Conservation (phyloP, 2,113 vertebrate genomes). For the Kobus ellipsiprymnus region DNA sequence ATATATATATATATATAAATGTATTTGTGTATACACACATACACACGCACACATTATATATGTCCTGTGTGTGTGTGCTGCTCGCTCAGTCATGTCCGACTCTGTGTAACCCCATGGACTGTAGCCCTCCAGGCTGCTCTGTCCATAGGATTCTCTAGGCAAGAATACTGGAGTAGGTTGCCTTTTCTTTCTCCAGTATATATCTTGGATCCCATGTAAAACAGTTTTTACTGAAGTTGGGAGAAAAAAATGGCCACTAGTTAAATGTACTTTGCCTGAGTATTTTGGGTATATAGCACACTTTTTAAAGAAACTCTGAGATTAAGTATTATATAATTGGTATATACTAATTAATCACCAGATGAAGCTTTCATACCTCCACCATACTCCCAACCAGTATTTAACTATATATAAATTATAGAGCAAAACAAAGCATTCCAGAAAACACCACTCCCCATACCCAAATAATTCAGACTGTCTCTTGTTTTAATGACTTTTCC, state of each 20-base stretch:
- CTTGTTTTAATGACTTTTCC: background rate
- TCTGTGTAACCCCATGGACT: background rate
- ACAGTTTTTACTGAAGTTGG: background rate
- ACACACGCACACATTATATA: background rate
- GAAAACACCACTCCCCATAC: background rate
- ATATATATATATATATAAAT: rapidly evolving
- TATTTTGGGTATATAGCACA: background rate
- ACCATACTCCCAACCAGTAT: too few species aligned
- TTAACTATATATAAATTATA: background rate
- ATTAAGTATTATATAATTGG: background rate
- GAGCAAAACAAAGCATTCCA: background rate
- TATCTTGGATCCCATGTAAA: background rate
- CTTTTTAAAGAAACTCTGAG: background rate
- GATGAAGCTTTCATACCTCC: background rate
- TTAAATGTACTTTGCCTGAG: background rate
- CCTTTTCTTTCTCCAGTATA: background rate
- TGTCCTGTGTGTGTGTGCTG: background rate
- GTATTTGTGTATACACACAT: background rate
- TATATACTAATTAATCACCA: background rate
- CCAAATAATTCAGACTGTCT: background rate
- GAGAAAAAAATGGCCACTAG: too few species aligned
- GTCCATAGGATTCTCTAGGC: background rate
- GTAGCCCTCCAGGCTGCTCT: background rate
- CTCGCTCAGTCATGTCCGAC: rapidly evolving
- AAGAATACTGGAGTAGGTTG: background rate